Percentiles rank a stretch among this genome's conserved stretches.
Conservation (phyloP, 2,888 invertebrate species). For the Rhagophthalmus giganteus region DNA sequence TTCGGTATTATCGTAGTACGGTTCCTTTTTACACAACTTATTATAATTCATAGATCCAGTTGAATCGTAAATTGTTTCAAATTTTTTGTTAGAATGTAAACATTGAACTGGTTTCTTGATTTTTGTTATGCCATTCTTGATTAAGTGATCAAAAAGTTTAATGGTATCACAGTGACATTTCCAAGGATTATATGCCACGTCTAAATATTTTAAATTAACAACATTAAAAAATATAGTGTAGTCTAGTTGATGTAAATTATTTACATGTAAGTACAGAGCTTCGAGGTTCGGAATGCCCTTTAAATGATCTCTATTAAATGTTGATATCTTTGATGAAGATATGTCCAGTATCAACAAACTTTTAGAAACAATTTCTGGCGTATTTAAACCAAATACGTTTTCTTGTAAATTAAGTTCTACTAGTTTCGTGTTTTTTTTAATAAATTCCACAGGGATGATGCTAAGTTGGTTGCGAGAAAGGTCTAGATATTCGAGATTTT, state of each 20-base stretch:
- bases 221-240: slow-evolving; percentile 43
- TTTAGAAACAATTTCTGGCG: slow-evolving; percentile 45
- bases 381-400: slow-evolving; percentile 43
- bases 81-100: slow-evolving; percentile 29
- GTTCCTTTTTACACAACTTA: slow-evolving; percentile 6
- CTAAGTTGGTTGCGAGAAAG: slow-evolving; percentile 47
- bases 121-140: slow-evolving; percentile 36
- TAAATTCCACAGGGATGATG: slow-evolving; percentile 41
- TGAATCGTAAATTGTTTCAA: slow-evolving; percentile 37
- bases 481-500: slow-evolving; percentile 48
- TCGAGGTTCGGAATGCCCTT: slow-evolving; percentile 45
- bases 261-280: slow-evolving; percentile 45
- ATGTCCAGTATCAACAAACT: slow-evolving; percentile 47
- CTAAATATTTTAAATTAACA: slow-evolving; percentile 36
- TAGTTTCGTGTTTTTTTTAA: slow-evolving; percentile 44
- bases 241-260: slow-evolving; percentile 46
- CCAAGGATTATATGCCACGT: slow-evolving; percentile 46
- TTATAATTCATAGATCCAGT: slow-evolving; percentile 22
- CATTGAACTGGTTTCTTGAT: slow-evolving; percentile 39
- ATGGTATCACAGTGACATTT: slow-evolving; percentile 45
- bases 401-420: slow-evolving; percentile 46
- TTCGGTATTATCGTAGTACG: not conserved
- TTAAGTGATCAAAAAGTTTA: slow-evolving; percentile 42
- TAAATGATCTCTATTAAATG: slow-evolving; percentile 40
- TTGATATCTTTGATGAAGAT: slow-evolving; percentile 44